Base-by-base conservation (phyloP, 2,888 invertebrate genomes). In the Pseudolycoriella hygida region DNA sequence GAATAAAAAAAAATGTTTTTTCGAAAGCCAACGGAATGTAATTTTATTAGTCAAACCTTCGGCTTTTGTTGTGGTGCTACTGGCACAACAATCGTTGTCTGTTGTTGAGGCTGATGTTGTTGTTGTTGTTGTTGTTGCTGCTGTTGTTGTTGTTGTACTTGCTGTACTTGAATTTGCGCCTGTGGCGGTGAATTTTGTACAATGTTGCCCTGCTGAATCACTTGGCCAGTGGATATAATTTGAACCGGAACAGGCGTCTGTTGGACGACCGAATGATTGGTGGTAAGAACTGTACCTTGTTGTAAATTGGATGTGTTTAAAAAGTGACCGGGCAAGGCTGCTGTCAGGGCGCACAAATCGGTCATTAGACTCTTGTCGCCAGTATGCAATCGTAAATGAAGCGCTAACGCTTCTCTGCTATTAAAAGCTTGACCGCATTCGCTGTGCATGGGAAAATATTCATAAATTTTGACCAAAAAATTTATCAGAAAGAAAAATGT, bases 341-440 rank as follows among this genome's bases (percentile, higher is more conserved):
- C 81, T 30, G 84, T 83, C 54, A 84, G 69, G 54, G 82, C 81
- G 64, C 84, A 83, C 58, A 84, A 71, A 66, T 84, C 84, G 48
- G 81, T 83, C 53, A 84, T 81, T 55, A 83, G 74, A 51, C 80
- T 80, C 58, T 82, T 76, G 63, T 84, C 84, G 50, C 83, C 84
- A 46, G 82, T 77, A 63, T 85, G 85, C 57, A 84, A 70, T 51
- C 84, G 76, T 61, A 82, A 74, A 69, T 84, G 84, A 52, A 84
- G 68, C 40, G 82, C 80, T 48, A 84, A 64, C 53, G 83, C 84
- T 69, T 85, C 84, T 61, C 80, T 72, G 50, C 74, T 76, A 49
- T 73, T 70, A 55, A 77, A 77, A 54, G 72, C 71, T 60, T 74
- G 69, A 50, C 75, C 76, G 55, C 77, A 77, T 60, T 77, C 74